Percentiles rank a stretch among this genome's conserved stretches.
Conservation (phyloP, 2,113 vertebrate species). For the Herpetotheres cachinnans region DNA sequence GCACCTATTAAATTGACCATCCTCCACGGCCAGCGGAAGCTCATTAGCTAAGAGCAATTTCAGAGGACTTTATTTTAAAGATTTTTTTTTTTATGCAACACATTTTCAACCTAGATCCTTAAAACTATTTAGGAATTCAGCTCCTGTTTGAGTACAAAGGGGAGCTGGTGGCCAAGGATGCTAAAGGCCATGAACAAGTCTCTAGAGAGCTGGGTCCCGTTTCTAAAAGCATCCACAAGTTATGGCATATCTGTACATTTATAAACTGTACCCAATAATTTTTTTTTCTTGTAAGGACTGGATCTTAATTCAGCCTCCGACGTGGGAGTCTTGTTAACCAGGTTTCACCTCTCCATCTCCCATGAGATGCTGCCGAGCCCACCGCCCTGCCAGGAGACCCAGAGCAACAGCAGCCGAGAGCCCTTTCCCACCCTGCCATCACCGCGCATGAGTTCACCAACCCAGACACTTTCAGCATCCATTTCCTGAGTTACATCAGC, state of each 20-base stretch:
- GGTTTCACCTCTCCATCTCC: not conserved
- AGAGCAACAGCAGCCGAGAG: not conserved
- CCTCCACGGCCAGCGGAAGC: not conserved
- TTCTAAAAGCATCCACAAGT: not conserved
- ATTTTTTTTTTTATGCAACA: not conserved
- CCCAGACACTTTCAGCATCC: too few relatives aligned
- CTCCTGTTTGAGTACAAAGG: not conserved
- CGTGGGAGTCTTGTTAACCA: not conserved
- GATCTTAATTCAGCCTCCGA: not conserved
- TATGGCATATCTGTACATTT: not conserved
- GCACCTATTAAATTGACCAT: not conserved
- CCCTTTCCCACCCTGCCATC: not conserved
- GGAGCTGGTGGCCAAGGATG: not conserved
- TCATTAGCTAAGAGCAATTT: not conserved
- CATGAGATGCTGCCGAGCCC: not conserved
- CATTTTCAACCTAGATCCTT: not conserved
- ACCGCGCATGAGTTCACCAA: accelerated
- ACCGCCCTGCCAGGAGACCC: not conserved
- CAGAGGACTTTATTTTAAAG: not conserved
- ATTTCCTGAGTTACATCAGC: not conserved
- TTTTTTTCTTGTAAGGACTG: not conserved
- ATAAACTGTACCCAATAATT: not conserved
- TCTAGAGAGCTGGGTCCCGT: not conserved
- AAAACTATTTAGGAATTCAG: not conserved
- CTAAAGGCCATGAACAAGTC: not conserved